phyloP scores from a whole-genome alignment of 2,888 invertebrate species.

The Dryococelus australis region DNA sequence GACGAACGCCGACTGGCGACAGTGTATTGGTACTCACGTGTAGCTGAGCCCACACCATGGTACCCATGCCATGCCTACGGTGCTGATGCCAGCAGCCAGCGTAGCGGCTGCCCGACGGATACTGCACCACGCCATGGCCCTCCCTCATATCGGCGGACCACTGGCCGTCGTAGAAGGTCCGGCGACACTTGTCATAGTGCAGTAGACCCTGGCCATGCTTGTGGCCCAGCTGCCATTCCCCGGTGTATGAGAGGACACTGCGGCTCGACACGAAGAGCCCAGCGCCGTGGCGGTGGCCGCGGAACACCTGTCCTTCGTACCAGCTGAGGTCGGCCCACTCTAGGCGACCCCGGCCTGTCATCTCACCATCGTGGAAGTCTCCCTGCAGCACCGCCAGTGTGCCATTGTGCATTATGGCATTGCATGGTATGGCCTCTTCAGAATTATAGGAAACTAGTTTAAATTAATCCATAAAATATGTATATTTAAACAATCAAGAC shows the following conservation, averaged over 20 bases:
- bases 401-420: no score
- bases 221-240: conserved; percentile 57
- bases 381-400: conserved; percentile 58
- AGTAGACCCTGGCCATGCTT: conserved; percentile 56
- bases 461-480: no score
- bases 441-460: no score
- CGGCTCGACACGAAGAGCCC: conserved; percentile 51
- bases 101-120: conserved; percentile 64
- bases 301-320: conserved; percentile 67
- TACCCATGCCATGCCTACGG: conserved; percentile 64
- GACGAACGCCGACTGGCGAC: no score
- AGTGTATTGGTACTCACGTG: conserved; percentile 59
- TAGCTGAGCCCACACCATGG: conserved; percentile 68
- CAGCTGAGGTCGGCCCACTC: conserved; percentile 65
- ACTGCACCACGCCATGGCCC: conserved; percentile 64
- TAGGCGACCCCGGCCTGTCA: conserved; percentile 64
- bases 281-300: conserved; percentile 62
- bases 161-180: conserved; percentile 58
- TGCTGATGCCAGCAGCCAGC: conserved; percentile 65
- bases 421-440: no score
- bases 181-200: conserved; percentile 21
- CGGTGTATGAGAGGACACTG: conserved; percentile 53
- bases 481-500: no score
- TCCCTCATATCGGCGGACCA: conserved; percentile 58
- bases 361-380: conserved; percentile 64